Evolutionary conservation across 2,888 invertebrate species (phyloP).

Genomic region (Bombyx huttoni): DNA sequence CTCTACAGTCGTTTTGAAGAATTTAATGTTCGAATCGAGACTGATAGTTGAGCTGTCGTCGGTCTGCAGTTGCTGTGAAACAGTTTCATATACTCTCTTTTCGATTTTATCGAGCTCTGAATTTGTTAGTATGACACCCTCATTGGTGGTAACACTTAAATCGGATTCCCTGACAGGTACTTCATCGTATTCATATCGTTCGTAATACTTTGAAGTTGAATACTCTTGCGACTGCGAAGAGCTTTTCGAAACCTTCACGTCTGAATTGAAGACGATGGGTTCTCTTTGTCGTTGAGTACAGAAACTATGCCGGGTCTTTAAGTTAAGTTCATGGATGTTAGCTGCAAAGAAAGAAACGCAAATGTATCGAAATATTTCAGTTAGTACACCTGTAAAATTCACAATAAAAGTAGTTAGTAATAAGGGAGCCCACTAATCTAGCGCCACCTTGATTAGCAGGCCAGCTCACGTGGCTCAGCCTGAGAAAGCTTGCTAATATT

Average conservation of each 20-base stretch:
- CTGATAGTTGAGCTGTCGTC: constrained; percentile 26
- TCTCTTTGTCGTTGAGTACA: constrained; percentile 11
- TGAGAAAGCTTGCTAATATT: too few relatives aligned
- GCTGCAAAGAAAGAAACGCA: constrained; percentile 7
- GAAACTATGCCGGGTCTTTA: constrained; percentile 21
- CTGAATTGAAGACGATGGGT: constrained; percentile 19
- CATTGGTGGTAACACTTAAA: constrained; percentile 10
- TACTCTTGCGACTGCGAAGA: not conserved
- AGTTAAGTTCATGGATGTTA: constrained; percentile 6
- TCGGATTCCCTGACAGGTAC: constrained; percentile 40
- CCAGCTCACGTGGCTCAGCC: too few relatives aligned
- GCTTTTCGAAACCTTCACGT: constrained; percentile 11
- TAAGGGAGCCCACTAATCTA: too few relatives aligned
- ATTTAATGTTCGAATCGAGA: constrained; percentile 46
- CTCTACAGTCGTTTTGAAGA: constrained; percentile 47
- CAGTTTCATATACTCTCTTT: constrained; percentile 30
- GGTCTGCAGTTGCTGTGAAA: constrained; percentile 38
- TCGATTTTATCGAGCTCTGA: constrained; percentile 43
- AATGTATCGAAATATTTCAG: not conserved
- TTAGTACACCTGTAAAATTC: not conserved
- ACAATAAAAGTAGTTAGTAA: too few relatives aligned
- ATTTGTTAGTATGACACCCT: constrained; percentile 28
- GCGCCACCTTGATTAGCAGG: too few relatives aligned
- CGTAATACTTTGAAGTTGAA: constrained; percentile 27
- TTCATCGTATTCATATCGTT: constrained; percentile 43